Conservation (phyloP, 2,113 vertebrate genomes). For the Xyliphius kryptos region DNA sequence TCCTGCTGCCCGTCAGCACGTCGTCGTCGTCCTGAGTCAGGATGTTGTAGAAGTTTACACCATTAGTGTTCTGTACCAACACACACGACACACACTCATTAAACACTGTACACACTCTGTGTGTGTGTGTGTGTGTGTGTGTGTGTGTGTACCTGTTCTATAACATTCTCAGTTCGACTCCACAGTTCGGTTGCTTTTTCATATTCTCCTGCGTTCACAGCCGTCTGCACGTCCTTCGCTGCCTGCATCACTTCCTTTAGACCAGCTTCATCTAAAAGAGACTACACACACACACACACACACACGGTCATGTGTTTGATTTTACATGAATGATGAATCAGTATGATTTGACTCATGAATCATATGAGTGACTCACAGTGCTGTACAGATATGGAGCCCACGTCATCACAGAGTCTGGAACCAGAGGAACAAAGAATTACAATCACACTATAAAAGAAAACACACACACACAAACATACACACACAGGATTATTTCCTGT, state of each 20-base stretch:
- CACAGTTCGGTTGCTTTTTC: slow-evolving; percentile 79
- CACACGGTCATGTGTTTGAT: background rate
- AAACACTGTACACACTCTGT: background rate
- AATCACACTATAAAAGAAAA: too few species aligned
- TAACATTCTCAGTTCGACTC: slow-evolving; percentile 67
- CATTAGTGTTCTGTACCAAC: slow-evolving; percentile 77
- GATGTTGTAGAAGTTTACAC: slow-evolving; percentile 98
- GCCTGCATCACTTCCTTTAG: slow-evolving; percentile 71
- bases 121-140: background rate
- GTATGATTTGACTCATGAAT: background rate
- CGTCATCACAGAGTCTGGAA: slow-evolving; percentile 85
- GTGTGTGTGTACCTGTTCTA: slow-evolving; percentile 72
- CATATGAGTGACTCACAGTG: slow-evolving; percentile 69
- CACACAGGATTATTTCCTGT: too few species aligned
- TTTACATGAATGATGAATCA: background rate
- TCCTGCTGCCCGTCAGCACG: background rate
- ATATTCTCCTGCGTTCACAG: slow-evolving; percentile 67
- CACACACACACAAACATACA: too few species aligned
- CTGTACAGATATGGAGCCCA: slow-evolving; percentile 95
- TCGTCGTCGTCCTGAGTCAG: slow-evolving; percentile 65
- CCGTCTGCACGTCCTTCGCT: slow-evolving; percentile 72
- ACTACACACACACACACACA: slow-evolving; percentile 60
- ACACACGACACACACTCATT: background rate
- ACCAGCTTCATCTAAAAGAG: slow-evolving; percentile 83
- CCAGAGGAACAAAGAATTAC: too few species aligned